phyloP scores from a whole-genome alignment of 2,113 vertebrate genomes.

The Hypocryptadius cinnamomeus region DNA sequence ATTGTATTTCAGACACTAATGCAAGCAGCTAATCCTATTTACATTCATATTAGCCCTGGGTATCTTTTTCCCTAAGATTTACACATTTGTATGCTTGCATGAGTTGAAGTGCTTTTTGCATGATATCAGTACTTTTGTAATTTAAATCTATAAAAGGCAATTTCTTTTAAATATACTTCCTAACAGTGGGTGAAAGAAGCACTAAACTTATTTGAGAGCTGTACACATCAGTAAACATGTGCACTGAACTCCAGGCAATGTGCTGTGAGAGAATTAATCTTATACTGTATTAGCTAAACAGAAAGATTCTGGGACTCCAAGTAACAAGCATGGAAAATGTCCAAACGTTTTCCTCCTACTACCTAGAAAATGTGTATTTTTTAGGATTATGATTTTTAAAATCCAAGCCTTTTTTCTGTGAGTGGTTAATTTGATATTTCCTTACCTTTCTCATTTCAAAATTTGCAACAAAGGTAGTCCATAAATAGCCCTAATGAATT shows the following conservation, averaged over 20 bases:
- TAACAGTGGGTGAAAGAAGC: slow-evolving; percentile 76
- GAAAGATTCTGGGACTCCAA: slow-evolving; percentile 62
- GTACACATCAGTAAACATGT: slow-evolving; percentile 87
- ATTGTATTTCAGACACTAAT: slow-evolving; percentile 87
- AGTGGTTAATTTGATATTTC: not conserved
- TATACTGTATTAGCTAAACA: slow-evolving; percentile 69
- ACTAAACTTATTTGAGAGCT: slow-evolving; percentile 80
- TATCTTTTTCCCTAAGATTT: slow-evolving; percentile 86
- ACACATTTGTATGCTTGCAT: slow-evolving; percentile 87
- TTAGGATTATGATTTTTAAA: slow-evolving; percentile 23
- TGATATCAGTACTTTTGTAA: slow-evolving; percentile 85
- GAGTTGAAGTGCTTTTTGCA: slow-evolving; percentile 80
- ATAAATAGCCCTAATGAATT: not conserved
- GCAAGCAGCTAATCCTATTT: slow-evolving; percentile 90
- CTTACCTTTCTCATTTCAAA: not conserved
- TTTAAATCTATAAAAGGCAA: slow-evolving; percentile 85
- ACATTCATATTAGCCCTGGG: slow-evolving; percentile 90
- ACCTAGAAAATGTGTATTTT: slow-evolving; percentile 16
- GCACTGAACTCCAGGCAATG: slow-evolving; percentile 73
- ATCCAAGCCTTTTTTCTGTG: not conserved
- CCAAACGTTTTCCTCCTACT: not conserved
- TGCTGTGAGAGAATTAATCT: slow-evolving; percentile 84
- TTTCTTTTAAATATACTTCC: slow-evolving; percentile 81
- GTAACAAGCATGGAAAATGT: slow-evolving; percentile 24
- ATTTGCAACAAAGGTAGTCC: not conserved